Base-by-base conservation (phyloP, 30 jellyfish, hydroid and myxozoan species). In the Pelagia noctiluca region DNA sequence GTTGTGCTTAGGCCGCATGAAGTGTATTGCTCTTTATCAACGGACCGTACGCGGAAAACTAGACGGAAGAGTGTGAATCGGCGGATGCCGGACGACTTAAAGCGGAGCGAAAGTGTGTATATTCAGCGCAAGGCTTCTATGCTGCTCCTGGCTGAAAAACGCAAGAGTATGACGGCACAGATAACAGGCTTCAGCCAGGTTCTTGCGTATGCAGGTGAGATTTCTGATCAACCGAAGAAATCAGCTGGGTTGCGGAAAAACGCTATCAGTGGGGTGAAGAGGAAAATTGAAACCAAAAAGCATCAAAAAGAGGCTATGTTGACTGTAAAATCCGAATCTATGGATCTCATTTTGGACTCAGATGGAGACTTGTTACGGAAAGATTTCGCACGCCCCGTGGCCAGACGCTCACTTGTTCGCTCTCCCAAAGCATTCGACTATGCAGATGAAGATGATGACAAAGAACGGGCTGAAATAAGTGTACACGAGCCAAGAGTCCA, bases 81-180 rank as follows among this genome's bases (percentile, higher is more conserved):
- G 75, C 75, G 90, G 64, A 32, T 66, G 49, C 87, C 97, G n/a
- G 84, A 80, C 10, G 70, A 61, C 34, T 76, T 83, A 0, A 67
- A 50, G 71, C 84, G 89, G 18, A 81, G 89, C 46, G 91, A 78
- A 52, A 76, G 88, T 64, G 83, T 87, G 28, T 88, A 87, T 53
- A 75, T 90, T 63, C 97, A 90, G 54, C 89, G 96, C 30, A 76
- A 90, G 37, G 96, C 97, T 23, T 84, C 97, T 0, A 73, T 90
- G 92, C 78, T 78, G 85, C 84, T 90, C 64, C 72, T 90, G 21
- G 89, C 88, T 8, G 97, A 84, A 68, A 87, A 86, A 24, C 92
- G 90, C 49, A 77, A 71, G 64, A 90, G 97, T 76, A 65, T 90
- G 89, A 90, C 96, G 80, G 71, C 80, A n/a, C 90, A 80, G 33